Evolutionary conservation across 2,888 invertebrate genomes (phyloP), one percentile per base, ranked within the genome.

Genomic region (Baronia brevicornis): DNA sequence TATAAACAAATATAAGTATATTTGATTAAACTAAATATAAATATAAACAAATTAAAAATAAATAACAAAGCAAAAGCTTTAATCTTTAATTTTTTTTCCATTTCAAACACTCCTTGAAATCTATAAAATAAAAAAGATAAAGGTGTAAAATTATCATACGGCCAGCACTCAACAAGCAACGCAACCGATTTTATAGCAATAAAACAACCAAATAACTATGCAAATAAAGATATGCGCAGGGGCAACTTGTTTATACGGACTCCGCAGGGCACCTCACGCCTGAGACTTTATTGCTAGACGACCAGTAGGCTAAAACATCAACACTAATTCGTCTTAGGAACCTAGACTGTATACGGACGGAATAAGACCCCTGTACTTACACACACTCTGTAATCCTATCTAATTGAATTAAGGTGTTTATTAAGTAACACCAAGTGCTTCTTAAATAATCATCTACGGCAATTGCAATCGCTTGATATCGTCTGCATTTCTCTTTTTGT

Each of bases 211-310:
- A 52, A 51, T 51, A 63, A 54, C 60, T 61, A 62, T 46, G 48
- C 51, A 50, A 50, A 52, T 51, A 60, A 66, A 55, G 49, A 51
- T 53, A 58, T 61, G 56, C 54, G 61, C 72, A 46, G 70, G 51
- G 54, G 68, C 69, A 65, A 51, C 56, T 55, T 56, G 62, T 54
- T 60, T 60, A 62, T 60, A 58, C 59, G 48, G 49, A 57, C 67
- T 54, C 78, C 31, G 65, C 72, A 62, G 77, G 77, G 65, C 54
- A 60, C 61, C 74, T 69, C 75, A 75, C 73, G 72, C 63, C 61
- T 66, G 47, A 50, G 54, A 62, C 70, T 60, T 61, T 63, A 52
- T 62, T 55, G 53, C 52, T 46, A 48, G 48, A 39, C 43, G 23
- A 38, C 38, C 43, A 30, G 41, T 43, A 42, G 44, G 30, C 38